Percentiles rank a stretch among this genome's conserved stretches.
phyloP scores from a whole-genome alignment of 2,113 vertebrate species.

The Oryzias melastigma region DNA sequence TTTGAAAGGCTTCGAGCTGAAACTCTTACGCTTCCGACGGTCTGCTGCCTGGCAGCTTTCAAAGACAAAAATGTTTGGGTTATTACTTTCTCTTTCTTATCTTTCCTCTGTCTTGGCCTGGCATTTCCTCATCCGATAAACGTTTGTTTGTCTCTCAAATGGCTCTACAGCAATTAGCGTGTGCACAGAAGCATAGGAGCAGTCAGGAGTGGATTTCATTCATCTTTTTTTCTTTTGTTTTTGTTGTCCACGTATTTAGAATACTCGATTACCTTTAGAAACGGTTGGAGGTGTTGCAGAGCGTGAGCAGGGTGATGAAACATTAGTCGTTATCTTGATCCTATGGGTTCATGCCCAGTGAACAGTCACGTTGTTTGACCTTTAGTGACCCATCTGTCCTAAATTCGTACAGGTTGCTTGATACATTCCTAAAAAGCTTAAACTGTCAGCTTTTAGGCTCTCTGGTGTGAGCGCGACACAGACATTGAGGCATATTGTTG shows the following conservation, averaged over 20 bases:
- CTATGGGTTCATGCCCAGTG: slow-evolving; percentile 3
- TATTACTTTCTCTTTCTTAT: slow-evolving; percentile 41
- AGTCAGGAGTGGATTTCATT: slow-evolving; percentile 5
- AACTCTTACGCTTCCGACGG: slow-evolving; percentile 34
- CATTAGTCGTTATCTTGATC: slow-evolving; percentile 19
- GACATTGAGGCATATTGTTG: slow-evolving; percentile 15
- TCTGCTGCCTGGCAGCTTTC: slow-evolving; percentile 45
- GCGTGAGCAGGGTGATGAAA: slow-evolving; percentile 28
- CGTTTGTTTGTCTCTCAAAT: slow-evolving; percentile 28
- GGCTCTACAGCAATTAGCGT: slow-evolving; percentile 12
- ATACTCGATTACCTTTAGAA: background rate
- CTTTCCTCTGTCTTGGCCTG: slow-evolving; percentile 32
- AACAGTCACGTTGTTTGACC: slow-evolving; percentile 35
- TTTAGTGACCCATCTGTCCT: no score
- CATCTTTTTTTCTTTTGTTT: background rate
- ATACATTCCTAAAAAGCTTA: no score
- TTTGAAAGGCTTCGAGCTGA: slow-evolving; percentile 51
- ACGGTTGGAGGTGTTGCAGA: slow-evolving; percentile 3
- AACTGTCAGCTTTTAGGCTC: no score
- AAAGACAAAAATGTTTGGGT: slow-evolving; percentile 61
- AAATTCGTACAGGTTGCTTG: no score
- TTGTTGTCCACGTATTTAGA: background rate
- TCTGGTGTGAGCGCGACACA: slow-evolving; percentile 8
- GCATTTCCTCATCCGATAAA: slow-evolving; percentile 43
- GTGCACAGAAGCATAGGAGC: background rate